Conservation (phyloP, 2,888 invertebrate species). For the Oscheius sp. region DNA sequence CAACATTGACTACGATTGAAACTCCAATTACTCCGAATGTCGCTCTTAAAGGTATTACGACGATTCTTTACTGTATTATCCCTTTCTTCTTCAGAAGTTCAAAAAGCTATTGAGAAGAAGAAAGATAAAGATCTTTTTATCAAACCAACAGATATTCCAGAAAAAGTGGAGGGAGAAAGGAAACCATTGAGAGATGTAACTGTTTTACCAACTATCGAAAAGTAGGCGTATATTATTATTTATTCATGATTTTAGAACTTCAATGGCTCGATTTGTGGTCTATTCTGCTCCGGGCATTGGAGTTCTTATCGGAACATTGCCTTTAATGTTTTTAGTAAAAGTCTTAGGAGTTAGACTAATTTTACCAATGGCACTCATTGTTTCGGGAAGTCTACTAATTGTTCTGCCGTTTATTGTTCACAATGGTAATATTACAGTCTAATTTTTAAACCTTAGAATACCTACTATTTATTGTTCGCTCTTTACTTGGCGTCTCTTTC, state of each 20-base stretch:
- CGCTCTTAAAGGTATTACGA: conserved; percentile 12
- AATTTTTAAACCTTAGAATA: neutral
- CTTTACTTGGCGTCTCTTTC: conserved; percentile 56
- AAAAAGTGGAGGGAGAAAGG: conserved; percentile 4
- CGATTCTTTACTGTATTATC: neutral
- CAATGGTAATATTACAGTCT: neutral
- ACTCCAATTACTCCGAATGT: conserved; percentile 22
- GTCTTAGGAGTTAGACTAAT: neutral
- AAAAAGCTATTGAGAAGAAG: conserved; percentile 27
- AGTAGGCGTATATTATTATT: no score
- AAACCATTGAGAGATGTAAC: conserved; percentile 6
- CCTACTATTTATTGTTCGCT: conserved; percentile 38
- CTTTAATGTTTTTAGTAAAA: conserved; percentile 19
- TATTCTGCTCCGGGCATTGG: conserved; percentile 25
- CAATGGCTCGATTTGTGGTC: neutral
- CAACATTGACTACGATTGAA: conserved; percentile 12
- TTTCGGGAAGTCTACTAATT: conserved; percentile 1
- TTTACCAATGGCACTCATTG: neutral
- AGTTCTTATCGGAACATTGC: conserved; percentile 4
- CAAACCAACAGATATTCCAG: neutral
- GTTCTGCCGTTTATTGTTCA: neutral
- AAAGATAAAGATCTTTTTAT: conserved; percentile 17
- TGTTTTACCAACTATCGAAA: no score
- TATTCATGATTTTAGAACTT: no score
- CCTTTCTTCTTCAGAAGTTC: conserved; percentile 11